These are phyloP conservation scores for Crotalus tigris DNA, from an alignment of 2,113 vertebrate species.

Conservation along the genomic window DNA sequence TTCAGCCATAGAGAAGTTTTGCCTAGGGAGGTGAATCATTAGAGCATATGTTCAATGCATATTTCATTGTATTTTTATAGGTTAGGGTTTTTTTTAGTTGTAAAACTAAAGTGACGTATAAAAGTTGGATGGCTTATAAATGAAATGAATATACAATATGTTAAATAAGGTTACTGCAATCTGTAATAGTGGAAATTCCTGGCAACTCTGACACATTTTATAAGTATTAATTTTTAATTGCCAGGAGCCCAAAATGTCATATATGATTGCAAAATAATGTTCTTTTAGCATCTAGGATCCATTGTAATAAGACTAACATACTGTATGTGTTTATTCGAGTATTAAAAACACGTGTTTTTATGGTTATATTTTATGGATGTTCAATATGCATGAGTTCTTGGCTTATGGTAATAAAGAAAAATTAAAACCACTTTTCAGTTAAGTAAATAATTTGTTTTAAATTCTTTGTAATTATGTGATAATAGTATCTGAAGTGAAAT, in stretches of 20 bases:
- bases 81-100: neutral
- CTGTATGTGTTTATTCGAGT: neutral
- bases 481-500: neutral
- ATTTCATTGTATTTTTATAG: neutral
- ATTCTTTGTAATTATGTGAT: neutral
- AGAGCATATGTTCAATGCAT: neutral
- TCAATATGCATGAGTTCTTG: neutral
- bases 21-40: neutral
- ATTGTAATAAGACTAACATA: neutral
- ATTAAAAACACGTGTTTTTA: neutral
- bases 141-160: neutral
- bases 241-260: neutral
- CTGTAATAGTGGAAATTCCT: neutral
- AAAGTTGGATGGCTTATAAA: neutral
- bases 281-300: neutral
- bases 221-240: neutral
- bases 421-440: neutral
- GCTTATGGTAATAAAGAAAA: neutral
- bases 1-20: neutral
- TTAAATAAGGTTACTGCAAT: neutral
- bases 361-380: neutral
- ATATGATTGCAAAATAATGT: neutral
- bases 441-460: neutral
- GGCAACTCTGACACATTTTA: neutral
- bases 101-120: neutral